Percentiles rank a stretch among this genome's conserved stretches.
phyloP scores from a whole-genome alignment of 37 sponge, comb jelly and placozoan genomes.

The Cliona cf. orientalis region DNA sequence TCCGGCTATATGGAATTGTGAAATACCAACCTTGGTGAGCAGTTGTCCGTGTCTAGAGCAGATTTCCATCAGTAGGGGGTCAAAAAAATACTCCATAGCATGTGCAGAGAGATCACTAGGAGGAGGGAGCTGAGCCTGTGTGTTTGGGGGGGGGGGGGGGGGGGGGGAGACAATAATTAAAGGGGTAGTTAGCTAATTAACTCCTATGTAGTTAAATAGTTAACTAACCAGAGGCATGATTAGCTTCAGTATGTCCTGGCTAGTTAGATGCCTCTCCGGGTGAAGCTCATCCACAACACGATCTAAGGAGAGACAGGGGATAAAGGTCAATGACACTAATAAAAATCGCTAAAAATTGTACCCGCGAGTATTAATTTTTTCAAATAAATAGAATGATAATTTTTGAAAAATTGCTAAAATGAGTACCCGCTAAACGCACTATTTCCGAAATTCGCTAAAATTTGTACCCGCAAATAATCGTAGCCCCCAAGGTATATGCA shows the following conservation, averaged over 20 bases:
- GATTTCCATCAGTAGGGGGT: slow-evolving; percentile 54
- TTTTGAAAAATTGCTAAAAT: no score
- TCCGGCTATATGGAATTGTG: no score
- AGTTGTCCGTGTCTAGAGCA: slow-evolving; percentile 32
- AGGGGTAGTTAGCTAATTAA: not conserved
- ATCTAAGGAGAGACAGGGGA: slow-evolving; percentile 48
- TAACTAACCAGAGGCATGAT: slow-evolving; percentile 60
- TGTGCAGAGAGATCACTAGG: slow-evolving; percentile 30
- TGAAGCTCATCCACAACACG: slow-evolving; percentile 89
- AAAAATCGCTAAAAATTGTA: no score
- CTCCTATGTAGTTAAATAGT: not conserved
- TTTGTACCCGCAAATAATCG: no score
- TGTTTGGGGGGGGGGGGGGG: not conserved
- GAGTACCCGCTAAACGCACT: no score
- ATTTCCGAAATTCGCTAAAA: no score
- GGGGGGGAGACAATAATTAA: not conserved
- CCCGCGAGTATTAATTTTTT: no score
- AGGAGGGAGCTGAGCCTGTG: slow-evolving; percentile 48
- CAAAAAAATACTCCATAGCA: slow-evolving; percentile 50
- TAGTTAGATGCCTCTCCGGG: slow-evolving; percentile 80
- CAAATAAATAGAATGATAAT: no score
- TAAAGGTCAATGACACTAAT: not conserved
- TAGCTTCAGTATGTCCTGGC: slow-evolving; percentile 61
- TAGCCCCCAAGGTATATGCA: no score
- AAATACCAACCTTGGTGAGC: slow-evolving; percentile 80